Evolutionary conservation across 1,140 invertebrate species (phyloP).

Genomic region (Euborellia annulipes): DNA sequence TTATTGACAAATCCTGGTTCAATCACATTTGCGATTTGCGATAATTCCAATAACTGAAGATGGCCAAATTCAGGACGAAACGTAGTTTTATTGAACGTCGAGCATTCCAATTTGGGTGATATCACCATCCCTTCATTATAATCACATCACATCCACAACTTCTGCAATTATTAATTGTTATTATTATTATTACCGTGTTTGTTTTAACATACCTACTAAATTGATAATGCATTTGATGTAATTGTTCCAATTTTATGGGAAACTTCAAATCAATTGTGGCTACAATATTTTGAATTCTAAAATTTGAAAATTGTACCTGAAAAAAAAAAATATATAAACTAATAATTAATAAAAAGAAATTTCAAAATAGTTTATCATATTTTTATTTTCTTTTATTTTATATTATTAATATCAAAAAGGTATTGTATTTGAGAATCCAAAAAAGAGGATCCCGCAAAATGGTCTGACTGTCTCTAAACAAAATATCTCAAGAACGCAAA

Average conservation of each 20-base stretch:
- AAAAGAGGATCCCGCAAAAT: no score
- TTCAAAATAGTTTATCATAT: background rate
- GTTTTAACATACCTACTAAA: slow-evolving; percentile 64
- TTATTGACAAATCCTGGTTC: no score
- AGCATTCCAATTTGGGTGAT: background rate
- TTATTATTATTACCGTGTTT: background rate
- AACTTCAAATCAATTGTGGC: slow-evolving; percentile 99
- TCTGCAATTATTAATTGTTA: background rate
- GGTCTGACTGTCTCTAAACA: no score
- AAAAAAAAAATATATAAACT: slow-evolving; percentile 20
- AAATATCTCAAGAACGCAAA: no score
- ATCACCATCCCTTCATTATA: background rate
- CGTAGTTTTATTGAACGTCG: background rate
- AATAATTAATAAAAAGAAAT: background rate
- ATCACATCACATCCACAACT: background rate
- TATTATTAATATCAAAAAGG: no score
- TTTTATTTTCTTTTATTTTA: no score
- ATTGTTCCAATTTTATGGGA: slow-evolving; percentile 91
- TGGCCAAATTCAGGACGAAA: no score
- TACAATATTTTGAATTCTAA: slow-evolving; percentile 99
- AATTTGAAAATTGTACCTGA: slow-evolving; percentile 95
- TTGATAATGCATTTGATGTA: slow-evolving; percentile 91
- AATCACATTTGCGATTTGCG: no score
- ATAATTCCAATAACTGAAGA: no score
- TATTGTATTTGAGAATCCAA: no score